These are phyloP conservation scores for Corydoras sp. DNA, from an alignment of 2,113 vertebrate genomes.

Conservation along the genomic window DNA sequence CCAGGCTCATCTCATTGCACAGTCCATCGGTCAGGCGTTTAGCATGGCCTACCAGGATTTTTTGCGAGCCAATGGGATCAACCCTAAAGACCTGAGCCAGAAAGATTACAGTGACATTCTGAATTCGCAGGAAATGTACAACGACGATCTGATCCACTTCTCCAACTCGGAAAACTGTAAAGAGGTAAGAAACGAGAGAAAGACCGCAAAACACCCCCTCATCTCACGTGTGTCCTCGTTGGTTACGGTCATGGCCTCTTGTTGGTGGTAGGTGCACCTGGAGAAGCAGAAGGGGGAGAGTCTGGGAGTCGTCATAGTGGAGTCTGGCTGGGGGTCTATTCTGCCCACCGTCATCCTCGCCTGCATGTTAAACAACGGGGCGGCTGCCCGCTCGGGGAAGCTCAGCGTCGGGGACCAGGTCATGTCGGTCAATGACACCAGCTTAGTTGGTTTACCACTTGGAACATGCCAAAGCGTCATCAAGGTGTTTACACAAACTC, in stretches of 20 bases:
- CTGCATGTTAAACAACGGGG: constrained; percentile 92
- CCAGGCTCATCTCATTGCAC: constrained; percentile 95
- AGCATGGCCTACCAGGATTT: constrained; percentile 98
- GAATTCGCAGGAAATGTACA: constrained; percentile 98
- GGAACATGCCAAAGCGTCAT: constrained; percentile 96
- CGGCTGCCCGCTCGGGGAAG: constrained; percentile 90
- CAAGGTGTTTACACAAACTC: constrained; percentile 69
- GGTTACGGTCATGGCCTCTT: too few relatives aligned
- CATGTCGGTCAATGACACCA: constrained; percentile 97
- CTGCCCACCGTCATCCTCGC: constrained; percentile 95
- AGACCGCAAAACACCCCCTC: too few relatives aligned
- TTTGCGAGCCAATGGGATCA: constrained; percentile 94
- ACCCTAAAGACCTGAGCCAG: constrained; percentile 96
- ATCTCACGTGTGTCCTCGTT: too few relatives aligned
- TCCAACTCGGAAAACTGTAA: constrained; percentile 99
- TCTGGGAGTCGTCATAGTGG: constrained; percentile 93
- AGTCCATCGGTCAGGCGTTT: constrained; percentile 98
- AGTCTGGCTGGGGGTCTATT: constrained; percentile 98
- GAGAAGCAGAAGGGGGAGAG: constrained; percentile 96
- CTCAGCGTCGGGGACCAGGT: constrained; percentile 97
- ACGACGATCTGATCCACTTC: constrained; percentile 97
- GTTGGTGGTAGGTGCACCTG: constrained; percentile 73
- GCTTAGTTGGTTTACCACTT: constrained; percentile 91
- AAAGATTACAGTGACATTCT: constrained; percentile 99
- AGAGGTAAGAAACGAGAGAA: constrained; percentile 65